Percentiles rank a stretch among this genome's conserved stretches.
Evolutionary conservation across 2,113 vertebrate genomes (phyloP).

Genomic region (Pelecanus crispus): DNA sequence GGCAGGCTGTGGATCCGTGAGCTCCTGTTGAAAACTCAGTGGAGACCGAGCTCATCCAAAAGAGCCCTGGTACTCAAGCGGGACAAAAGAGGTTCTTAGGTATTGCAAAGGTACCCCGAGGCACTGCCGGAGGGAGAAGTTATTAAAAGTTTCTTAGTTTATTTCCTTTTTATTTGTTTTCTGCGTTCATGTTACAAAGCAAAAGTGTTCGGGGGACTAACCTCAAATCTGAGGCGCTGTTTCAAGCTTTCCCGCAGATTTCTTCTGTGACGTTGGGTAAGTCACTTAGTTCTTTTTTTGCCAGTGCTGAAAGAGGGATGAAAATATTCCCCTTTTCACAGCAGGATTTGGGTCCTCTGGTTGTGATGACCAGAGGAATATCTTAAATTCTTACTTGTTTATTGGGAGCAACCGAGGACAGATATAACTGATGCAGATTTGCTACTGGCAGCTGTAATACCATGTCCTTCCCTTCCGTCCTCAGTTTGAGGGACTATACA

Average conservation of each 20-base stretch:
- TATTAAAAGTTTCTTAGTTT: neutral
- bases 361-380: neutral
- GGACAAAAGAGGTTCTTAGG: neutral
- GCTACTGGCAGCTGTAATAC: neutral
- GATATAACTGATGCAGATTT: neutral
- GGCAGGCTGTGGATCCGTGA: accelerated
- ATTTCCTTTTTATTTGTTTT: neutral
- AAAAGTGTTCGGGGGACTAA: too few relatives aligned
- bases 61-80: neutral
- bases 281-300: neutral
- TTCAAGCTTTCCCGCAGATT: neutral
- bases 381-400: neutral
- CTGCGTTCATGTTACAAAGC: neutral
- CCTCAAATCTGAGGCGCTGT: neutral
- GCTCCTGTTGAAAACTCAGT: neutral
- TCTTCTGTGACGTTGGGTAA: neutral
- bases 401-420: neutral
- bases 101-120: too few relatives aligned
- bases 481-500: accelerated
- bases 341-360: neutral
- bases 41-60: neutral
- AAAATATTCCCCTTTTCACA: neutral
- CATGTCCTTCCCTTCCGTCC: accelerated
- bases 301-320: neutral
- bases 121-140: neutral